phyloP scores from a whole-genome alignment of 2,113 vertebrate genomes.

The Orthochromis indermauri region DNA sequence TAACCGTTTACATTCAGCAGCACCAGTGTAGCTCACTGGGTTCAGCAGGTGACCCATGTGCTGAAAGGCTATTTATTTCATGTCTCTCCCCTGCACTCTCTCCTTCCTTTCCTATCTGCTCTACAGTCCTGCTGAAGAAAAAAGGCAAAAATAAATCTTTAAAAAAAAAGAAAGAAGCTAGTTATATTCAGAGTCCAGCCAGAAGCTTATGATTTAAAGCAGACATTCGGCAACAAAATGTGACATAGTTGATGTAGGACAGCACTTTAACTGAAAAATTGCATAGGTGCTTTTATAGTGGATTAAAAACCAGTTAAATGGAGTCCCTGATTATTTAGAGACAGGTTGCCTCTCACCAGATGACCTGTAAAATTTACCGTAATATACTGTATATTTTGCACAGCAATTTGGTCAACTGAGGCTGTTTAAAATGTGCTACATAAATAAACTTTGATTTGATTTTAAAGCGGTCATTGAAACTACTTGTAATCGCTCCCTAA shows the following conservation, averaged over 20 bases:
- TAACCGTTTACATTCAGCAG: background rate
- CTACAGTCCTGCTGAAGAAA: background rate
- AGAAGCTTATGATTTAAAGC: background rate
- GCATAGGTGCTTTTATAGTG: background rate
- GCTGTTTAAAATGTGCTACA: background rate
- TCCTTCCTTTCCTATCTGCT: background rate
- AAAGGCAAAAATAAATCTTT: background rate
- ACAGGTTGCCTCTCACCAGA: background rate
- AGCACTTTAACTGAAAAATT: background rate
- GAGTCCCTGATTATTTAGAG: background rate
- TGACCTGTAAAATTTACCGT: background rate
- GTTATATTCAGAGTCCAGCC: background rate
- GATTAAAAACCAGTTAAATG: background rate
- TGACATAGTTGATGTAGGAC: background rate
- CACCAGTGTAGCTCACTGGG: background rate
- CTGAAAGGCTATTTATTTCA: background rate
- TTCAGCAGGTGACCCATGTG: background rate
- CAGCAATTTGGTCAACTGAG: background rate
- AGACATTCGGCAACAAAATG: background rate
- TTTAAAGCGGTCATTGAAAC: background rate
- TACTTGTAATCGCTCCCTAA: background rate
- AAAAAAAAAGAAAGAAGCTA: background rate
- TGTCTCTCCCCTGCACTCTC: background rate
- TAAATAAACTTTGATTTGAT: background rate
- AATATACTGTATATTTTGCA: background rate